A percentile compares a stretch with the other conserved stretches of the same genome.
Evolutionary conservation across 2,113 vertebrate genomes (phyloP).

Genomic region (Eurypyga helias): DNA sequence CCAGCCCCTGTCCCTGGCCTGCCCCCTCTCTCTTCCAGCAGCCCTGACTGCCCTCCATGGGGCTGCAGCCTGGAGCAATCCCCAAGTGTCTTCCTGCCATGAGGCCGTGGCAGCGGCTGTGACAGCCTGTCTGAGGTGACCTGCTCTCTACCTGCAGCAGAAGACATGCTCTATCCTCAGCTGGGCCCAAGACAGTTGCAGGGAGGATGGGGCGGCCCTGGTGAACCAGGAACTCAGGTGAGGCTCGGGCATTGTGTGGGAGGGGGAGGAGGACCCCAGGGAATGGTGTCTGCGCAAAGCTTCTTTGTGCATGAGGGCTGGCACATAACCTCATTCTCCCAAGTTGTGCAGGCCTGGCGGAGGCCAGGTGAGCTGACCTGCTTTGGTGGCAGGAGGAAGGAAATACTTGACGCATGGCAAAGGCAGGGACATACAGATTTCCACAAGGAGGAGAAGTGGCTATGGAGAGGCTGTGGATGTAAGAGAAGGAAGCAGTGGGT

Average conservation of each 20-base stretch:
- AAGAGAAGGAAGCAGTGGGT: background rate
- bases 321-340: background rate
- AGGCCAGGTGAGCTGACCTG: background rate
- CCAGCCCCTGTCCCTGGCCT: background rate
- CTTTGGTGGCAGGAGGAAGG: background rate
- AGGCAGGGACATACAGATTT: background rate
- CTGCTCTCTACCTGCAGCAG: background rate
- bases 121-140: background rate
- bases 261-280: background rate
- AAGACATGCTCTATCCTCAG: background rate
- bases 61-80: background rate
- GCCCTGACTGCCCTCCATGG: fast-evolving
- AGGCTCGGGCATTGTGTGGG: fast-evolving
- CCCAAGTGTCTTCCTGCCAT: fast-evolving
- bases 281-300: background rate
- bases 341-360: background rate
- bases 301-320: background rate
- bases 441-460: background rate
- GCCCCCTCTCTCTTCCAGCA: background rate
- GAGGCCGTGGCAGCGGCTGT: background rate
- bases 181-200: background rate
- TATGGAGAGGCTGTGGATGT: background rate
- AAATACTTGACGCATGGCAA: background rate
- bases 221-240: background rate
- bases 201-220: background rate